Conservation (phyloP, 2,113 vertebrate genomes). For the Hylia prasina region DNA sequence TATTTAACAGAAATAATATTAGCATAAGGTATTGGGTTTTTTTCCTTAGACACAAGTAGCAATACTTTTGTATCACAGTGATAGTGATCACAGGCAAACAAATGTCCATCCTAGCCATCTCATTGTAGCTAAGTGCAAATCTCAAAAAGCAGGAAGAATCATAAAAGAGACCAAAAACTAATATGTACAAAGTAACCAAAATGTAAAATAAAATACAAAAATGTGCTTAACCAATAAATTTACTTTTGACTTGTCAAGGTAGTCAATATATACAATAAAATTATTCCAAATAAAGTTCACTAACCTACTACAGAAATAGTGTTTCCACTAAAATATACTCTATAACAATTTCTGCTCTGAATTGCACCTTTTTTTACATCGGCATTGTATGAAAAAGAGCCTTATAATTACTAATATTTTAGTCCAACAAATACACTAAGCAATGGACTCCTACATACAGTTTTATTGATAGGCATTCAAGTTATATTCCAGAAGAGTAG, state of each 20-base stretch:
- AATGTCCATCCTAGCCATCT: not conserved
- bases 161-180: not conserved
- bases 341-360: not conserved
- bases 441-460: accelerated
- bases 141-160: not conserved
- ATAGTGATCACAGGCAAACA: not conserved
- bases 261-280: not conserved
- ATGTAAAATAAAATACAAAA: not conserved
- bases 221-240: not conserved
- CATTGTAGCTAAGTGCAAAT: not conserved
- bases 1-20: not conserved
- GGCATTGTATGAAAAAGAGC: not conserved
- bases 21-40: not conserved
- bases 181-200: not conserved
- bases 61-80: not conserved
- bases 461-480: not conserved
- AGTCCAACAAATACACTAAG: not conserved
- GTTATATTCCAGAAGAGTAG: not conserved
- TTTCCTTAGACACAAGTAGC: not conserved
- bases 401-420: not conserved
- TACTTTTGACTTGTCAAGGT: not conserved
- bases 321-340: not conserved
- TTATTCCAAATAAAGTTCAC: not conserved
- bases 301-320: not conserved
- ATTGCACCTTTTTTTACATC: not conserved